Evolutionary conservation across 2,113 vertebrate species (phyloP).

Genomic region (Psephotus haematonotus): DNA sequence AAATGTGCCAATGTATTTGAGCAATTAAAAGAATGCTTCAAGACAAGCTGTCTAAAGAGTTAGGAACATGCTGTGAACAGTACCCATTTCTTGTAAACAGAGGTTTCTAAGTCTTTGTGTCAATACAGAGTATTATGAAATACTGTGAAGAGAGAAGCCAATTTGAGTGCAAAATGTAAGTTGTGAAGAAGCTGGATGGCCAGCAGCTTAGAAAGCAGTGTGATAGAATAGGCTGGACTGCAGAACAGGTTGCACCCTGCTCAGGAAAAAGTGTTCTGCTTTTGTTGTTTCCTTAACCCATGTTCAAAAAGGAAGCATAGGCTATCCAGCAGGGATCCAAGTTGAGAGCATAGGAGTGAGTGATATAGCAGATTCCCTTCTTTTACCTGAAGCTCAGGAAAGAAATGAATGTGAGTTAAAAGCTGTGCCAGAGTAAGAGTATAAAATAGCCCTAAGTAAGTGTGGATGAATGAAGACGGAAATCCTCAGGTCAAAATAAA

Average conservation of each 20-base stretch:
- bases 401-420: neutral
- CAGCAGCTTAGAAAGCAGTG: neutral
- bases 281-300: neutral
- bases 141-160: neutral
- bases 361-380: neutral
- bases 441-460: neutral
- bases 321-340: neutral
- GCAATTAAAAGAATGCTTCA: neutral
- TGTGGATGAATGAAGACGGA: neutral
- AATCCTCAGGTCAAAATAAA: neutral
- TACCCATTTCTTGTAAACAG: neutral
- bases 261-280: neutral
- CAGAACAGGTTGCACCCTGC: neutral
- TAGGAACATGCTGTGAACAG: neutral
- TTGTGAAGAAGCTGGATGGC: neutral
- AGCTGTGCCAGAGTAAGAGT: neutral
- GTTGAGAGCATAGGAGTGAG: rapidly evolving
- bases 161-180: neutral
- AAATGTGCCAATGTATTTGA: neutral
- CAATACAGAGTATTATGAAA: neutral
- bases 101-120: neutral
- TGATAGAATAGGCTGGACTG: neutral
- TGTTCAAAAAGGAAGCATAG: neutral
- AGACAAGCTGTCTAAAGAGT: neutral
- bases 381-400: neutral